Base-by-base conservation (phyloP, 2,797 vertebrate genomes). In the Labeo calbasu region DNA sequence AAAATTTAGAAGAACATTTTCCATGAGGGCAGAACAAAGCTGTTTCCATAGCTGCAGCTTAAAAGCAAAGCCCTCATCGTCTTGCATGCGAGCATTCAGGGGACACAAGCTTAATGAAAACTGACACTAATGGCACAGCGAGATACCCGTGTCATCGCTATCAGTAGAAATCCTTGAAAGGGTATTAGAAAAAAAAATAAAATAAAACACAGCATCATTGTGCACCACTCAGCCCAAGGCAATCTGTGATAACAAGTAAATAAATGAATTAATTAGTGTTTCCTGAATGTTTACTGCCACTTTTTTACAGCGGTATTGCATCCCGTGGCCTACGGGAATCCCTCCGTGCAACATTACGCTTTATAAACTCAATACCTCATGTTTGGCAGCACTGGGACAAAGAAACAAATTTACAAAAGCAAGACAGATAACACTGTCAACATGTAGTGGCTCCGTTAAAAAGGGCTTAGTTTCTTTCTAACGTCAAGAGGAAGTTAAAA, bases 41-140 rank as follows among this genome's bases (percentile, higher is more conserved):
- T 87, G 89, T 89, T 89, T 87, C 87, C 89, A 91, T 89, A 88
- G 89, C 51, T 86, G 89, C 89, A 85, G 77, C 76, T 82, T 83
- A 85, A 85, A 85, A 87, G 77, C 81, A 84, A 66, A 83, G 82
- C 83, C 84, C 82, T 84, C 83, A 63, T 82, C 36, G 57, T 82
- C 77, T 86, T 79, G 80, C 79, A 85, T 90, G 89, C 63, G 43
- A 84, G 84, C 81, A 75, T 86, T 88, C 86, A 70, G 59, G 77
- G 88, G 84, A 73, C 78, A 82, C 51, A 72, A 61, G 75, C 84
- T 78, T 89, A 89, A 88, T 91, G 86, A 91, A 85, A 86, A 80
- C 77, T 87, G 89, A 89, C 87, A 89, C 82, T 88, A 86, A 87
- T 88, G 79, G 81, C 76, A 65, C 75, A 77, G 77, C 57, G 76